A percentile compares a stretch with the other conserved stretches of the same genome.
Evolutionary conservation across 2,113 vertebrate species (phyloP).

Genomic region (Seriola dumerili): DNA sequence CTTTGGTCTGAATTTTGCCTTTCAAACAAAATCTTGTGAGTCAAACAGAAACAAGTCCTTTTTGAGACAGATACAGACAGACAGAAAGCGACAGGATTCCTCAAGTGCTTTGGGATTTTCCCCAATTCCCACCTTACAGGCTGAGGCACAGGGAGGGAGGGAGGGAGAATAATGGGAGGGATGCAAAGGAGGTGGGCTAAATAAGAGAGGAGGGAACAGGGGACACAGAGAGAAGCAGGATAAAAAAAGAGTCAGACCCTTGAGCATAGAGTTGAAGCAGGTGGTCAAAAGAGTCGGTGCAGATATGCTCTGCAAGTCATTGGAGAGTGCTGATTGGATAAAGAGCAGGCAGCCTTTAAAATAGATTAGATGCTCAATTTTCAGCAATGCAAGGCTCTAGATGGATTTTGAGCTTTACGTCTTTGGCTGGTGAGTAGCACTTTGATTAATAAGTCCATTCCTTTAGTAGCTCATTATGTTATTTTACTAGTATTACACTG

Average conservation of each 20-base stretch:
- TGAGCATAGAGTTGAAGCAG: slow-evolving; percentile 57
- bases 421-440: slow-evolving; percentile 48
- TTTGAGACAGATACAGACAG: slow-evolving; percentile 13
- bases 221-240: slow-evolving; percentile 33
- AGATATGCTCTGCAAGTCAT: slow-evolving; percentile 37
- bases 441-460: slow-evolving; percentile 6
- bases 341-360: slow-evolving; percentile 35
- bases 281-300: slow-evolving; percentile 50
- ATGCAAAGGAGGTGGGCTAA: slow-evolving; percentile 56
- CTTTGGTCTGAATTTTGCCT: slow-evolving; percentile 11
- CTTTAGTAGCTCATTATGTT: background rate
- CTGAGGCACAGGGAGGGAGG: slow-evolving; percentile 33
- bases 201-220: slow-evolving; percentile 51
- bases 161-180: slow-evolving; percentile 49
- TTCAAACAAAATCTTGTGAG: background rate
- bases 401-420: slow-evolving; percentile 32
- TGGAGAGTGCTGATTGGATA: slow-evolving; percentile 29
- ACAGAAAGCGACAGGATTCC: slow-evolving; percentile 64
- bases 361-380: slow-evolving; percentile 30
- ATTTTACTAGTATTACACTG: background rate
- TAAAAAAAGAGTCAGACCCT: slow-evolving; percentile 53
- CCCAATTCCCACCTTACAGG: slow-evolving; percentile 65
- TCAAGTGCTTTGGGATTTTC: slow-evolving; percentile 66
- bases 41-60: background rate
- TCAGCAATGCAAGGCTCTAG: slow-evolving; percentile 1